These are phyloP conservation scores for Magallana angulata DNA, from an alignment of 1,140 invertebrate genomes.

Conservation along the genomic window DNA sequence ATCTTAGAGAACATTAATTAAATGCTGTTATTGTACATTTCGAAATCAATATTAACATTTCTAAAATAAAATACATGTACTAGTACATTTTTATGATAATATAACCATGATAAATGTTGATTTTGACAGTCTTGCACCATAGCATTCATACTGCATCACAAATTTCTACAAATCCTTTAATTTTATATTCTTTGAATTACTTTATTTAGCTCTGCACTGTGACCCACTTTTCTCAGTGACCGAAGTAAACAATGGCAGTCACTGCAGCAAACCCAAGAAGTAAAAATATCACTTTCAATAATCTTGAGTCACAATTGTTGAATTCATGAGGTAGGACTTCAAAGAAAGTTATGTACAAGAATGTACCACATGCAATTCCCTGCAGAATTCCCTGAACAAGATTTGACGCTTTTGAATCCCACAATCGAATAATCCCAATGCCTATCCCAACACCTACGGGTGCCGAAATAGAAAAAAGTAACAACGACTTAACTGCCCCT, in stretches of 20 bases:
- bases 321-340: conserved; percentile 88
- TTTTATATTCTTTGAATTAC: too few species aligned
- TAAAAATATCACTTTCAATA: conserved; percentile 73
- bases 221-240: neutral
- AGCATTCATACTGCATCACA: too few species aligned
- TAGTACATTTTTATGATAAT: too few species aligned
- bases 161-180: too few species aligned
- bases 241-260: conserved; percentile 37
- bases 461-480: conserved; percentile 85
- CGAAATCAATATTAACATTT: too few species aligned
- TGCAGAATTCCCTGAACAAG: conserved; percentile 82
- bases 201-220: too few species aligned
- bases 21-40: too few species aligned
- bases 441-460: conserved; percentile 85
- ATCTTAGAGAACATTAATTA: too few species aligned
- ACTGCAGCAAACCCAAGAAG: conserved; percentile 68
- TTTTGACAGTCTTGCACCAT: too few species aligned
- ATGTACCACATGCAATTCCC: conserved; percentile 91
- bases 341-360: conserved; percentile 94
- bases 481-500: conserved; percentile 75
- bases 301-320: conserved; percentile 65
- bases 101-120: too few species aligned
- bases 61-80: too few species aligned
- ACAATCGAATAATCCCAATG: conserved; percentile 80
- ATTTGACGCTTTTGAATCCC: conserved; percentile 72